These are phyloP conservation scores for Parnassius apollo DNA, from an alignment of 2,888 invertebrate species.

Conservation along the genomic window DNA sequence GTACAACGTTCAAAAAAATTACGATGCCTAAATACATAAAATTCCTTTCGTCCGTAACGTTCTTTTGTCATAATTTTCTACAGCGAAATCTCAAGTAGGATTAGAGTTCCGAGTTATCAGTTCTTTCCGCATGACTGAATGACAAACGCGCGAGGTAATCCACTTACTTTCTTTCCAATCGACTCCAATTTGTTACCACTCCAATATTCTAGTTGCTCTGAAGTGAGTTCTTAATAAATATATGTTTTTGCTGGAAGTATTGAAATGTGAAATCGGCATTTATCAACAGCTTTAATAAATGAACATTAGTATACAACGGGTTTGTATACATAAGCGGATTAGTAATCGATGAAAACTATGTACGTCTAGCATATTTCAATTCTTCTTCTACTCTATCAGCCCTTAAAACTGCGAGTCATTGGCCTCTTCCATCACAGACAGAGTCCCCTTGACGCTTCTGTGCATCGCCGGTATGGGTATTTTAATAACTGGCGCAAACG, in stretches of 20 bases:
- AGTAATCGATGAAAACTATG: not conserved
- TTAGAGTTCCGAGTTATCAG: not conserved
- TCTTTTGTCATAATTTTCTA: not conserved
- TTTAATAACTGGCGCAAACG: too few species aligned
- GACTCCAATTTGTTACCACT: slow-evolving; percentile 12
- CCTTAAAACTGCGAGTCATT: too few species aligned
- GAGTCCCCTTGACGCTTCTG: not conserved
- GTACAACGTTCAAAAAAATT: too few species aligned
- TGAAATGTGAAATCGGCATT: not conserved
- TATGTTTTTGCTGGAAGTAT: not conserved
- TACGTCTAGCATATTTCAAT: not conserved
- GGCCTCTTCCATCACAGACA: too few species aligned
- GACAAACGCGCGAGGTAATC: slow-evolving; percentile 17
- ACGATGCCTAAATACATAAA: too few species aligned
- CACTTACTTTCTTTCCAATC: slow-evolving; percentile 12
- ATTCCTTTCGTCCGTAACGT: too few species aligned
- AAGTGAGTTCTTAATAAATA: not conserved
- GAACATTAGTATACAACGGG: not conserved
- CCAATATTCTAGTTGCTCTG: slow-evolving; percentile 10
- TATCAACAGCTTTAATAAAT: not conserved
- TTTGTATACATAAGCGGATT: not conserved
- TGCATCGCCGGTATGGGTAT: too few species aligned
- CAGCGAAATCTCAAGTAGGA: slow-evolving; percentile 7
- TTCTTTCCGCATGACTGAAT: slow-evolving; percentile 5
- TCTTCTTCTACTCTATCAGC: not conserved